Evolutionary conservation across 2,888 invertebrate species (phyloP), one percentile per base, ranked within the genome.

Genomic region (Lasioglossum zephyrum): DNA sequence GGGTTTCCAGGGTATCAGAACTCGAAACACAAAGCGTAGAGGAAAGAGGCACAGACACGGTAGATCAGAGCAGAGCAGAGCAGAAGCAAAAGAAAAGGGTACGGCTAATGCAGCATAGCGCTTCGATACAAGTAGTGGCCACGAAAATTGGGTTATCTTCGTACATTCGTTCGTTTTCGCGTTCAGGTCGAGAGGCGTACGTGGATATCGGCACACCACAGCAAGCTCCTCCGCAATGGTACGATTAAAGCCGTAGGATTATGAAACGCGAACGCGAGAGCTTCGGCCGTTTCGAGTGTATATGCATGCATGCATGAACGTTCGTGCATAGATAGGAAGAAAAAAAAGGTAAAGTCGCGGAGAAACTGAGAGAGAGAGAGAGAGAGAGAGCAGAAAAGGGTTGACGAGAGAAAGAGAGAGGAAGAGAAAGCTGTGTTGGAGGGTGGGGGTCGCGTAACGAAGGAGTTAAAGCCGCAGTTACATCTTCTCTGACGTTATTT

Each of bases 131-230:
- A 87, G 60, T 44, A 66, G 66, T 79, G 81, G 47, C 70, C 53
- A 60, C 76, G 84, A 85, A 88, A 85, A 87, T 89, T 89, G 81
- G 88, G 83, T 88, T 89, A 85, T 89, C 81, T 78, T 57, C 70
- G 78, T 78, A 77, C 63, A 18, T 76, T 83, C 47, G 47, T 70
- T 86, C 73, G 31, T 84, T 82, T 81, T 77, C 80, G 47, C 74
- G 79, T 57, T 66, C n/a, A 69, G 16, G 22, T 60, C 79, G 66
- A n/a, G 75, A 13, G 70, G 70, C 69, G 44, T 16, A 11, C 26
- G 13, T 44, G 26, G 66, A 5, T 53, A 80, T 77, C 41, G 66
- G n/a, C 47, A 22, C 11, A 22, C 11, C 72, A 57, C 36, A 36
- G 53, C 49, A 57, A 60, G 66, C 26, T 72, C 31, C 73, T 72